Evolutionary conservation across 2,888 invertebrate genomes (phyloP).

Genomic region (Lapara coniferarum): DNA sequence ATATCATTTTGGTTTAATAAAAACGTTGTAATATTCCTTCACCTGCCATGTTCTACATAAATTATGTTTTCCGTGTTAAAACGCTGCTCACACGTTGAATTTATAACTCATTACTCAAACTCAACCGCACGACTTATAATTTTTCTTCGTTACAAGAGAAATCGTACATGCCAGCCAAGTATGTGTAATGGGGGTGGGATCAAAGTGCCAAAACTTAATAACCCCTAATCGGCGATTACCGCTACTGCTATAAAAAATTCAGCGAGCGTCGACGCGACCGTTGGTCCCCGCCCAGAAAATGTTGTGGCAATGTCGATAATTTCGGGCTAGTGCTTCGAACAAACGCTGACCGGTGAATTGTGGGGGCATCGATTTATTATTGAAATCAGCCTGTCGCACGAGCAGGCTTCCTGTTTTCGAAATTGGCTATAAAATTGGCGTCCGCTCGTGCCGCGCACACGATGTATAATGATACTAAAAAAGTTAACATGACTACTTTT

Average conservation of each 20-base stretch:
- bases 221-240: slow-evolving; percentile 64
- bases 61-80: slow-evolving; percentile 12
- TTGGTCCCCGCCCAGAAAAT: slow-evolving; percentile 69
- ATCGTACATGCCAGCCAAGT: slow-evolving; percentile 40
- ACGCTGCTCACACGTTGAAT: background rate
- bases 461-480: slow-evolving; percentile 70
- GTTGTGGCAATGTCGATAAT: slow-evolving; percentile 76
- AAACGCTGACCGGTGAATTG: slow-evolving; percentile 67
- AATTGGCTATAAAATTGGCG: slow-evolving; percentile 79
- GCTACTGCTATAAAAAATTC: slow-evolving; percentile 71
- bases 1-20: slow-evolving; percentile 19
- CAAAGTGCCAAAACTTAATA: slow-evolving; percentile 60
- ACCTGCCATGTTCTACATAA: slow-evolving; percentile 17
- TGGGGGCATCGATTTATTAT: slow-evolving; percentile 79
- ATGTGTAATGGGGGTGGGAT: slow-evolving; percentile 35
- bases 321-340: slow-evolving; percentile 64
- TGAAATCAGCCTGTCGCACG: slow-evolving; percentile 76
- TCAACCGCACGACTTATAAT: slow-evolving; percentile 33
- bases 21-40: slow-evolving; percentile 19
- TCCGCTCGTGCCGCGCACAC: slow-evolving; percentile 71
- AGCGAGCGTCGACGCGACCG: slow-evolving; percentile 62
- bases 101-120: slow-evolving; percentile 19
- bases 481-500: slow-evolving; percentile 65
- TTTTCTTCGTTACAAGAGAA: slow-evolving; percentile 31
- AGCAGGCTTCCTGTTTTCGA: slow-evolving; percentile 70